Evolutionary conservation across 2,888 invertebrate species (phyloP), one percentile per base, ranked within the genome.

Genomic region (Lasioglossum lativentre): DNA sequence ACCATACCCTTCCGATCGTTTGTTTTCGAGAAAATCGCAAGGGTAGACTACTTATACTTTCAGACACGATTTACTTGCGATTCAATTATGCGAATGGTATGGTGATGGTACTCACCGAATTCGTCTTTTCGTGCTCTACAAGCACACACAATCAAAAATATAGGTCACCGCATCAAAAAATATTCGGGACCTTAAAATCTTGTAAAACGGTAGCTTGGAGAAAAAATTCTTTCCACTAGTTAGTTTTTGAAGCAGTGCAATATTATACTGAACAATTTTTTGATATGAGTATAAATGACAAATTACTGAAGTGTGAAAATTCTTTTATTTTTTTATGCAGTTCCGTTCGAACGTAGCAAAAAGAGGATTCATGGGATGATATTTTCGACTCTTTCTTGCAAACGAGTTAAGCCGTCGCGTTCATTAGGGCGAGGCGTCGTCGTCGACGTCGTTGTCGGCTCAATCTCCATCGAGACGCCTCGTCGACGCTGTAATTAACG

Each of bases 401-500:
- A n/a, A 52, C 52, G n/a, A n/a, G 52, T n/a, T n/a, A 71, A 34
- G 40, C 23, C 38, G 27, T 12, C 40, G 47, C 70, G 75, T 66
- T 79, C 52, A 42, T 78, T 63, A 47, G 38, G 27, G 34, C 63
- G 38, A 66, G 34, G 34, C 66, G 66, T 66, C 66, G 34, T 66
- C 66, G 66, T 3, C 66, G 66, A 16, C 66, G 66, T 66, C 66
- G 66, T 30, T 34, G 19, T 34, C 74, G n/a, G 5, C 56, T 16
- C 38, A 68, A 79, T 73, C 78, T 23, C n/a, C 19, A 45, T 63
- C 78, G 34, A 34, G 56, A 45, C 70, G 56, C 23, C 74, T 75
- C 78, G 71, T 75, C 77, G n/a, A 34, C 68, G 63, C 76, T 74
- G 77, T 82, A 87, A 87, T 82, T 77, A 79, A 83, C 63, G 56